phyloP scores from a whole-genome alignment of 1,140 invertebrate species.

The Brachionus angularis region DNA sequence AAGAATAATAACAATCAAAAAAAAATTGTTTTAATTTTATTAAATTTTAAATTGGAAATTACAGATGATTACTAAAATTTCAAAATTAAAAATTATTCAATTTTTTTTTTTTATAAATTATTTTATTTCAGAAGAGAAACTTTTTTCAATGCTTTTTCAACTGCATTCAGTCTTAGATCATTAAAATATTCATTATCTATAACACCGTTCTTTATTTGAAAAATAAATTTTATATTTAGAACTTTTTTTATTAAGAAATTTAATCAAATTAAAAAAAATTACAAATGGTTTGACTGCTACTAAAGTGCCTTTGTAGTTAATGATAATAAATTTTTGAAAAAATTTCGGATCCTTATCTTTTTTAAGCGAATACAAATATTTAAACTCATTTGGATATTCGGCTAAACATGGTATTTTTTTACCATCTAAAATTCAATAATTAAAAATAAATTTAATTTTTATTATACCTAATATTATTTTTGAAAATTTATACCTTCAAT shows the following conservation, averaged over 20 bases:
- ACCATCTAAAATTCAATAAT: background rate
- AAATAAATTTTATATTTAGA: background rate
- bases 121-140: conserved; percentile 21
- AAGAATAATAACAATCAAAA: too few species aligned
- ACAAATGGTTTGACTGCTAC: conserved; percentile 42
- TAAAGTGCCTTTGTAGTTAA: conserved; percentile 37
- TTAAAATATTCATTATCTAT: conserved; percentile 31
- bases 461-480: background rate
- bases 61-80: too few species aligned
- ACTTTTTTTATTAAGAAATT: background rate
- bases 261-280: background rate
- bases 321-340: conserved; percentile 33
- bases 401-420: conserved; percentile 32
- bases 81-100: too few species aligned
- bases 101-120: too few species aligned
- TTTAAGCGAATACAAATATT: conserved; percentile 43
- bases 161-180: conserved; percentile 29
- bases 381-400: conserved; percentile 36
- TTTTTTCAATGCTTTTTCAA: conserved; percentile 42
- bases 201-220: background rate
- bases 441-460: background rate
- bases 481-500: conserved; percentile 9
- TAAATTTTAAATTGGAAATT: too few species aligned
- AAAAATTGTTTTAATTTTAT: too few species aligned
- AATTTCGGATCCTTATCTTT: conserved; percentile 3